phyloP scores from a whole-genome alignment of 2,888 invertebrate species.

The Mythimna vitellina region DNA sequence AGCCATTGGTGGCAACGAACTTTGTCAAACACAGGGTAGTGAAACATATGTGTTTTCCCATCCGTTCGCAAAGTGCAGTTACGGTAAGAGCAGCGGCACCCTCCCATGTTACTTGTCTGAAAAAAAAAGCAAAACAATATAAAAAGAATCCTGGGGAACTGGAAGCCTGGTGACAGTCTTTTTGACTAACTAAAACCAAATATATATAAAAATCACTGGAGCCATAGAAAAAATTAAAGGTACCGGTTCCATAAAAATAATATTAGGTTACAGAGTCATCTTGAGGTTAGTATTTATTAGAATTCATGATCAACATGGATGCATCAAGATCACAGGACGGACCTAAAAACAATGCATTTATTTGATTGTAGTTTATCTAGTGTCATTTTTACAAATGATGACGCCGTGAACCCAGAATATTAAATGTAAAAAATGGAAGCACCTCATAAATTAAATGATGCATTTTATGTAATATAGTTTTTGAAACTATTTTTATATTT shows the following conservation, averaged over 20 bases:
- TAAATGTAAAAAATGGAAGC: neutral
- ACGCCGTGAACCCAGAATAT: neutral
- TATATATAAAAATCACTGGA: neutral
- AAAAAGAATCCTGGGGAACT: neutral
- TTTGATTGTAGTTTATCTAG: neutral
- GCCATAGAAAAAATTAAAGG: neutral
- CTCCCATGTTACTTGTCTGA: slow-evolving; percentile 86
- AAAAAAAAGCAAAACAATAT: slow-evolving; percentile 3
- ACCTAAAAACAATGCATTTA: neutral
- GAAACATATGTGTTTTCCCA: slow-evolving; percentile 91
- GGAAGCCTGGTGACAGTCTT: neutral
- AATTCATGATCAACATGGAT: neutral
- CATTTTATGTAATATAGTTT: neutral
- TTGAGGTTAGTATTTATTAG: neutral
- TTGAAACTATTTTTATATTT: neutral
- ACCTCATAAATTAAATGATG: neutral
- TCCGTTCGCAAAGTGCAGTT: slow-evolving; percentile 88
- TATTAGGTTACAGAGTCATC: neutral
- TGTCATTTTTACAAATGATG: neutral
- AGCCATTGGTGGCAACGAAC: slow-evolving; percentile 91
- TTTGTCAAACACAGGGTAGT: slow-evolving; percentile 91
- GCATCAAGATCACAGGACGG: neutral
- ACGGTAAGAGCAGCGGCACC: slow-evolving; percentile 91
- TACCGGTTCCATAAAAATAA: neutral
- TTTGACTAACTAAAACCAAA: neutral